These are phyloP conservation scores for Sebastolobus alascanus DNA, from an alignment of 2,797 vertebrate genomes.

Conservation along the genomic window DNA sequence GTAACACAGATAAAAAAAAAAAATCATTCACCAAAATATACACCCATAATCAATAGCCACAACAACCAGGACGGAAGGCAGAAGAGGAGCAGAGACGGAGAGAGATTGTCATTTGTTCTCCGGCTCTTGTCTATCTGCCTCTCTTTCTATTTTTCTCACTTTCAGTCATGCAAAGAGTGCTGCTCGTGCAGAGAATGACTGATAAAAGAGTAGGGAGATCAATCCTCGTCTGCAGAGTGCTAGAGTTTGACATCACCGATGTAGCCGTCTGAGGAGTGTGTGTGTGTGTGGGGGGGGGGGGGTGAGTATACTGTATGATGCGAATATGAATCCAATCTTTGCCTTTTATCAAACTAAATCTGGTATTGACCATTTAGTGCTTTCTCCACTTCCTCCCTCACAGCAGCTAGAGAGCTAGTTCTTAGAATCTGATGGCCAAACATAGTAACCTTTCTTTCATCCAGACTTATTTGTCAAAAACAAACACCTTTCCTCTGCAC, in stretches of 20 bases:
- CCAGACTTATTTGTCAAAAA: not conserved
- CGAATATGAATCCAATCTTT: not conserved
- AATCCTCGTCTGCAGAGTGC: slow-evolving; percentile 49
- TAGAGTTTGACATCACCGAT: slow-evolving; percentile 43
- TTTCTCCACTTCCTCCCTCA: not conserved
- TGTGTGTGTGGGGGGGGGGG: not conserved
- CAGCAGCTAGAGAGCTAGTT: not conserved
- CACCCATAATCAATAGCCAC: slow-evolving; percentile 29
- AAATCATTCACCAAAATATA: slow-evolving; percentile 20
- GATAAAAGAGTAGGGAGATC: slow-evolving; percentile 49
- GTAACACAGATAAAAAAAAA: slow-evolving; percentile 69
- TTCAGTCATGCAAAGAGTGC: slow-evolving; percentile 54
- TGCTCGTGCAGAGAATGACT: slow-evolving; percentile 50
- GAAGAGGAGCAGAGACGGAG: not conserved
- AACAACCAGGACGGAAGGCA: not conserved
- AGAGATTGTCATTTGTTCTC: slow-evolving; percentile 38
- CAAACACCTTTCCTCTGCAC: not conserved
- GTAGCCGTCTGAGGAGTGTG: slow-evolving; percentile 31
- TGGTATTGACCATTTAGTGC: not conserved
- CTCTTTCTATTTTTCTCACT: slow-evolving; percentile 28
- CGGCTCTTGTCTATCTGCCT: slow-evolving; percentile 32
- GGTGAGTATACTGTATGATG: not conserved
- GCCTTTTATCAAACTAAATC: not conserved
- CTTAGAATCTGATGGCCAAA: not conserved
- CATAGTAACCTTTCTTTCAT: not conserved